Evolutionary conservation across 2,113 vertebrate species (phyloP).

Genomic region (Ochotona curzoniae): DNA sequence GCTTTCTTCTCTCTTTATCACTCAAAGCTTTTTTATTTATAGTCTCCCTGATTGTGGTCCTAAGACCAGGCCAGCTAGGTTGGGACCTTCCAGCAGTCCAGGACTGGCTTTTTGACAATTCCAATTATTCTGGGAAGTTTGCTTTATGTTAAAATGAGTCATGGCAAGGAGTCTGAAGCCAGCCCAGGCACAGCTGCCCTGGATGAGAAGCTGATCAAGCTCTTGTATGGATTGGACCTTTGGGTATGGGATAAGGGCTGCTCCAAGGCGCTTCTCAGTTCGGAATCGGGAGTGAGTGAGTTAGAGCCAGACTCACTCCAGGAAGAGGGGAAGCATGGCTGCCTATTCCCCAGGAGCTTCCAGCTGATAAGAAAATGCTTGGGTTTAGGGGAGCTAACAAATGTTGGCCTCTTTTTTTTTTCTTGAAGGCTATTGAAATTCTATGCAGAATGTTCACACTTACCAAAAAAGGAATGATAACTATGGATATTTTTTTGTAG

Average conservation of each 20-base stretch:
- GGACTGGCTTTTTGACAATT: neutral
- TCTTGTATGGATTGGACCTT: neutral
- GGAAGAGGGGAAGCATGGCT: neutral
- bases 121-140: neutral
- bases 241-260: neutral
- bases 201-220: neutral
- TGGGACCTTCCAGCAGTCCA: neutral
- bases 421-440: slow-evolving; percentile 28
- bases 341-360: neutral
- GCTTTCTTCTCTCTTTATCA: neutral
- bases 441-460: neutral
- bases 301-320: neutral
- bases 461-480: neutral
- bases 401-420: neutral
- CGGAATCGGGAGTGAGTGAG: slow-evolving; percentile 34
- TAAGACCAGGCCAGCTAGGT: neutral
- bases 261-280: neutral
- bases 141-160: neutral
- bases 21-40: neutral
- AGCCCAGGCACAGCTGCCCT: neutral
- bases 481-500: neutral
- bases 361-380: neutral
- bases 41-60: neutral
- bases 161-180: neutral
- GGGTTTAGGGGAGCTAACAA: neutral